phyloP scores from a whole-genome alignment of 1,140 invertebrate species.

The Physella acuta region DNA sequence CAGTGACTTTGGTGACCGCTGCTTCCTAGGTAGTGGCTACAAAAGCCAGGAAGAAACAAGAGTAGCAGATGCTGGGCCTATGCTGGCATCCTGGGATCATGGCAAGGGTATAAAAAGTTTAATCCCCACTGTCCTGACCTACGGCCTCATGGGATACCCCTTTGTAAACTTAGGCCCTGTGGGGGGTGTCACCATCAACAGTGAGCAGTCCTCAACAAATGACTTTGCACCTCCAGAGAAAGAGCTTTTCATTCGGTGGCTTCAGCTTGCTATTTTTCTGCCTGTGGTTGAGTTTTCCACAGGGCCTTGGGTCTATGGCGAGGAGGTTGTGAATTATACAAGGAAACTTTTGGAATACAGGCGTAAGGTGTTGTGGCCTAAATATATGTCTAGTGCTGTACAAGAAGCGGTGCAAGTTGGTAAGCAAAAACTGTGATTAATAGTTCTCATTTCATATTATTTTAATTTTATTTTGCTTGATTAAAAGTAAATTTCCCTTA shows the following conservation, averaged over 20 bases:
- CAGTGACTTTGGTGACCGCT: constrained; percentile 1
- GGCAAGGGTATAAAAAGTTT: constrained; percentile 71
- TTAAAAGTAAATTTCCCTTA: no score
- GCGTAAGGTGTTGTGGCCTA: constrained; percentile 65
- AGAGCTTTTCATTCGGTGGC: constrained; percentile 65
- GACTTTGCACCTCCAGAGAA: constrained; percentile 13
- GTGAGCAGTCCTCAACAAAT: constrained; percentile 61
- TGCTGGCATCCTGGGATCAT: constrained; percentile 76
- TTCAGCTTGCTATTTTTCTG: constrained; percentile 83
- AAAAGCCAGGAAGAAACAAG: constrained; percentile 75
- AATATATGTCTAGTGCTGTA: constrained; percentile 62
- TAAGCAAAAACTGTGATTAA: no score
- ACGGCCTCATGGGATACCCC: constrained; percentile 82
- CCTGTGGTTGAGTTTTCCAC: constrained; percentile 85
- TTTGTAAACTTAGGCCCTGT: constrained; percentile 89
- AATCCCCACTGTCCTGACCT: constrained; percentile 78
- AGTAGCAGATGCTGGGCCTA: constrained; percentile 85
- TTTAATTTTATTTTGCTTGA: no score
- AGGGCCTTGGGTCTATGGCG: constrained; percentile 83
- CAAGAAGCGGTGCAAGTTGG: constrained; percentile 75
- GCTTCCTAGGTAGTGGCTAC: constrained; percentile 73
- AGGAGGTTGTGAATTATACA: constrained; percentile 70
- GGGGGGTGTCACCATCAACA: constrained; percentile 76
- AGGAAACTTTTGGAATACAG: constrained; percentile 72
- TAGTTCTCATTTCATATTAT: no score